A percentile compares a stretch with the other conserved stretches of the same genome.
These are phyloP conservation scores for Anaspis maculata DNA, from an alignment of 2,888 invertebrate species.

Conservation along the genomic window DNA sequence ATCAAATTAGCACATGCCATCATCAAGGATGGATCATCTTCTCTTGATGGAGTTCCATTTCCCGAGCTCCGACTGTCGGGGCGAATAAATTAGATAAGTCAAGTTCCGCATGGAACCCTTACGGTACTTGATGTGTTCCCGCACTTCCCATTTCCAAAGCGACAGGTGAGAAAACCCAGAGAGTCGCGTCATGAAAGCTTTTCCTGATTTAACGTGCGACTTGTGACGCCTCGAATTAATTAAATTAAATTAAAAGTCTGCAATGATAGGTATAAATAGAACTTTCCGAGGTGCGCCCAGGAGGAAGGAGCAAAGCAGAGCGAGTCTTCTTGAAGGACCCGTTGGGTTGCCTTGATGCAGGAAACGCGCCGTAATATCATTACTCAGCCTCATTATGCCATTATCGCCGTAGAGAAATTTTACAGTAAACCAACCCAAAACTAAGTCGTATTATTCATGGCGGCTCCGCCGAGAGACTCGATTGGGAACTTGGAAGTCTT, in stretches of 20 bases:
- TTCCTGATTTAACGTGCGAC: constrained; percentile 13
- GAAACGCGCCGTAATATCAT: constrained; percentile 15
- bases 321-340: too few species aligned
- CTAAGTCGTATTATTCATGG: constrained; percentile 16
- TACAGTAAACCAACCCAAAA: constrained; percentile 16
- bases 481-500: constrained; percentile 17
- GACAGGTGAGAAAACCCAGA: constrained; percentile 6
- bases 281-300: too few species aligned
- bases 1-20: too few species aligned
- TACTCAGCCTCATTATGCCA: constrained; percentile 16
- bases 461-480: constrained; percentile 13
- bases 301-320: too few species aligned
- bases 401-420: constrained; percentile 16
- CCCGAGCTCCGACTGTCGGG: too few species aligned
- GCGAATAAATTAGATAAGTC: too few species aligned
- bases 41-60: too few species aligned
- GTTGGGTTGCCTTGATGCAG: constrained; percentile 5
- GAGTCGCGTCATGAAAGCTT: constrained; percentile 9
- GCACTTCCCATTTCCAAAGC: too few species aligned
- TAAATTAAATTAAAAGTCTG: constrained; percentile 13
- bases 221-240: constrained; percentile 13
- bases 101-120: too few species aligned
- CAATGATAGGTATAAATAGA: constrained; percentile 14
- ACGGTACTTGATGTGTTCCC: too few species aligned
- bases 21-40: too few species aligned